These are phyloP conservation scores for Tetragonula clypearis DNA, from an alignment of 1,140 invertebrate genomes.

Conservation along the genomic window DNA sequence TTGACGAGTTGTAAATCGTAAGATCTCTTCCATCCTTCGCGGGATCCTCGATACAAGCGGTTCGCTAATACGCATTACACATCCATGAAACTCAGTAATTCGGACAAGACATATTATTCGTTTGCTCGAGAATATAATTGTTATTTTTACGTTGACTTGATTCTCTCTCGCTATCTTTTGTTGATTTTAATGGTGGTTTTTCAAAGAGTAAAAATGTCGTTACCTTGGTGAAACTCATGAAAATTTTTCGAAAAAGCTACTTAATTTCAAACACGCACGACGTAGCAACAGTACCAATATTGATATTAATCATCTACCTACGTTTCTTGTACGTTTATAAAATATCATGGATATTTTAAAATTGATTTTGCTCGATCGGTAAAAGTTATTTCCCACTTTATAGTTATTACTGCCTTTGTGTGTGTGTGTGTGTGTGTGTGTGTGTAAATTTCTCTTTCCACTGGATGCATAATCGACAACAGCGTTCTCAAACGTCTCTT, in stretches of 20 bases:
- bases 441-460: not conserved
- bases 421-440: too few relatives aligned
- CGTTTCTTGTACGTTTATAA: not conserved
- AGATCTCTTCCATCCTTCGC: not conserved
- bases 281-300: not conserved
- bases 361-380: not conserved
- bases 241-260: not conserved
- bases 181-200: not conserved
- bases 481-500: not conserved
- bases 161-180: not conserved
- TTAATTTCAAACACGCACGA: not conserved
- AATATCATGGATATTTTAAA: not conserved
- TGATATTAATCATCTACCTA: not conserved
- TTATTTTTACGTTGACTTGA: not conserved
- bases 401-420: not conserved
- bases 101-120: not conserved
- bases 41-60: not conserved
- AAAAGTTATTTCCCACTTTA: not conserved
- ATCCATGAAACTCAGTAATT: conserved; percentile 16
- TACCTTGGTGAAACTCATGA: not conserved
- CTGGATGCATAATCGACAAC: not conserved
- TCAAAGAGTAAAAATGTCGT: conserved; percentile 4
- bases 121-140: not conserved
- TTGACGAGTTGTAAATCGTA: not conserved
- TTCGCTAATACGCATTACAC: conserved; percentile 10